Evolutionary conservation across 2,797 vertebrate species (phyloP), one percentile per base, ranked within the genome.

Genomic region (Sebastiscus tertius): DNA sequence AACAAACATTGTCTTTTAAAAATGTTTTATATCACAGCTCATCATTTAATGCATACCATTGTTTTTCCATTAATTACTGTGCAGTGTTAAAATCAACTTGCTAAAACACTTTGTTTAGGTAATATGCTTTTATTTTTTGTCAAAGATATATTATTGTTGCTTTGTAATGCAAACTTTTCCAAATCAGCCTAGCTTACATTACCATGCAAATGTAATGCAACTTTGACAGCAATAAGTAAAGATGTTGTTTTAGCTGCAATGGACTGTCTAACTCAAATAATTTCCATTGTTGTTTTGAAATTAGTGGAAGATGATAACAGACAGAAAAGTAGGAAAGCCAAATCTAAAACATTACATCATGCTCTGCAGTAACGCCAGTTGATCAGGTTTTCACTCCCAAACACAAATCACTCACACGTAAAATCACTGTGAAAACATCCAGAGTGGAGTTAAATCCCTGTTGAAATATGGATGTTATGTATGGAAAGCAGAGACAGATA

Each of bases 401-500:
- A 72, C 11, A 62, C 66, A 73, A 82, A 87, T 84, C 46, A 39
- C 36, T 83, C 26, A 16, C 29, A 16, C 1, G 27, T 36, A 76
- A 74, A 74, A 39, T 66, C n/a, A 2, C 68, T n/a, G 36, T 12
- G 64, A 67, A 79, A 83, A 73, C 36, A 70, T 54, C 29, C 78
- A 66, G 73, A 31, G 13, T 12, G 39, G 29, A 73, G 52, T 75
- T 80, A 42, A 67, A 73, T 76, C 62, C 65, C 18, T 22, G 55
- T 5, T 84, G 46, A 75, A 82, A 80, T 74, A 81, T 87, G 65
- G 42, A 77, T 42, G 36, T 82, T 60, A 77, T 59, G 59, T 71
- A 64, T 71, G 70, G 18, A 78, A 82, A 85, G 77, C 26, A 75
- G 79, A 75, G 36, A 61, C 6, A 33, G 63, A 67, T 29, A 77